phyloP scores from a whole-genome alignment of 2,113 vertebrate genomes.

The Sylvicapra grimmia region DNA sequence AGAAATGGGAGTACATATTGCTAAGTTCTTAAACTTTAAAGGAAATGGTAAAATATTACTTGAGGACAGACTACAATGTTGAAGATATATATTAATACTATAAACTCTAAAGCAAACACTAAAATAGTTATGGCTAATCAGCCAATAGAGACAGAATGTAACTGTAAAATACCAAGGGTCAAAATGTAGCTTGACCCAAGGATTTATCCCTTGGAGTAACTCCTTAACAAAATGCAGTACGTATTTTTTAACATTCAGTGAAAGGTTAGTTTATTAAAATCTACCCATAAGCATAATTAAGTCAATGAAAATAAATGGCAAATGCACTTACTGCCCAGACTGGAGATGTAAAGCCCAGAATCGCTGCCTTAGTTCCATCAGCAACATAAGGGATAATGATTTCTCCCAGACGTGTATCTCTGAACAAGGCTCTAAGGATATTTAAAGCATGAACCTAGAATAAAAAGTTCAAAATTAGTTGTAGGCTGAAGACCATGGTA shows the following conservation, averaged over 20 bases:
- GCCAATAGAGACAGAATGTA: neutral
- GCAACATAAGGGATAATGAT: slow-evolving; percentile 93
- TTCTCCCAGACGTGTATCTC: slow-evolving; percentile 94
- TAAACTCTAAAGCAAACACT: slow-evolving; percentile 8
- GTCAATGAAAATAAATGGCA: slow-evolving; percentile 10
- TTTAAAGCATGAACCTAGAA: slow-evolving; percentile 96
- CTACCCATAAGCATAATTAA: neutral
- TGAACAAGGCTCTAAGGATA: slow-evolving; percentile 93
- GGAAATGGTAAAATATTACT: neutral
- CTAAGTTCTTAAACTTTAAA: neutral
- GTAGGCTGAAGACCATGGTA: neutral
- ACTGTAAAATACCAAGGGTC: neutral
- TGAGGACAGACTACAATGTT: neutral
- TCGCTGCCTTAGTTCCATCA: slow-evolving; percentile 90
- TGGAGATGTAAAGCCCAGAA: slow-evolving; percentile 94
- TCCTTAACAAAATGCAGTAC: neutral
- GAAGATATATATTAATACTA: neutral
- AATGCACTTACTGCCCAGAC: slow-evolving; percentile 93
- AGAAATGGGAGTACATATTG: neutral
- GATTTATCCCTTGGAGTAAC: neutral
- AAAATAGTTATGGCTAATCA: neutral
- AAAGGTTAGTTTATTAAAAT: slow-evolving; percentile 38
- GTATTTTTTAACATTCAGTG: neutral
- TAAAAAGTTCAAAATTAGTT: slow-evolving; percentile 10
- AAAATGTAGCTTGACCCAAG: slow-evolving; percentile 5